phyloP scores from a whole-genome alignment of 2,797 vertebrate species.

The Oryzias dopingdopingensis region DNA sequence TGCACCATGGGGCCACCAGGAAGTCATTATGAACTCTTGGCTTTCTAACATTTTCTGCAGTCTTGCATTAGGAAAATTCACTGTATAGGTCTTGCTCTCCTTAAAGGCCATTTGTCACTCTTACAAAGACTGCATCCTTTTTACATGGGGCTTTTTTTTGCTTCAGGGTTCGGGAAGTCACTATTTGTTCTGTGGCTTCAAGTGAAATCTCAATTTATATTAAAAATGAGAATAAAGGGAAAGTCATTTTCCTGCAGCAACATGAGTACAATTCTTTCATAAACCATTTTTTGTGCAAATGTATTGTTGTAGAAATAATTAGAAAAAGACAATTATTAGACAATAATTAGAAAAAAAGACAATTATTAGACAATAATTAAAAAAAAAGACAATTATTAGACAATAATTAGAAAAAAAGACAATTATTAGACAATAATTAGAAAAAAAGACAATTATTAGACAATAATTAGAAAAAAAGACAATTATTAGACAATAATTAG shows the following conservation, averaged over 20 bases:
- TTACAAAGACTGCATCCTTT: too few relatives aligned
- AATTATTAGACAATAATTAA: too few relatives aligned
- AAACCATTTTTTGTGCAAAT: slow-evolving; percentile 16
- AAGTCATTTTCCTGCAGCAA: slow-evolving; percentile 20
- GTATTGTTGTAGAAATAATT: neutral
- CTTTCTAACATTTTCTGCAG: slow-evolving; percentile 14
- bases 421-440: too few relatives aligned
- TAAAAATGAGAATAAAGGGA: slow-evolving; percentile 44
- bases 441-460: too few relatives aligned
- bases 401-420: too few relatives aligned
- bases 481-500: too few relatives aligned
- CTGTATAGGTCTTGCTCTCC: too few relatives aligned
- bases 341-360: too few relatives aligned
- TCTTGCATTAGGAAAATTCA: neutral
- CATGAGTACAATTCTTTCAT: slow-evolving; percentile 13
- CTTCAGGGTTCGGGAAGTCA: slow-evolving; percentile 24
- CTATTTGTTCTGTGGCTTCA: slow-evolving; percentile 35
- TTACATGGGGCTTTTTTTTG: slow-evolving; percentile 13
- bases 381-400: too few relatives aligned
- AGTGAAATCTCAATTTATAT: slow-evolving; percentile 52
- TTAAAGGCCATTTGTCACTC: too few relatives aligned
- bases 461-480: too few relatives aligned
- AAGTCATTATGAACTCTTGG: neutral
- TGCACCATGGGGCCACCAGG: too few relatives aligned
- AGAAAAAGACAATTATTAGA: neutral